These are phyloP conservation scores for Haliclona indistincta DNA, from an alignment of 37 sponge, comb jelly and placozoan species.

Conservation along the genomic window DNA sequence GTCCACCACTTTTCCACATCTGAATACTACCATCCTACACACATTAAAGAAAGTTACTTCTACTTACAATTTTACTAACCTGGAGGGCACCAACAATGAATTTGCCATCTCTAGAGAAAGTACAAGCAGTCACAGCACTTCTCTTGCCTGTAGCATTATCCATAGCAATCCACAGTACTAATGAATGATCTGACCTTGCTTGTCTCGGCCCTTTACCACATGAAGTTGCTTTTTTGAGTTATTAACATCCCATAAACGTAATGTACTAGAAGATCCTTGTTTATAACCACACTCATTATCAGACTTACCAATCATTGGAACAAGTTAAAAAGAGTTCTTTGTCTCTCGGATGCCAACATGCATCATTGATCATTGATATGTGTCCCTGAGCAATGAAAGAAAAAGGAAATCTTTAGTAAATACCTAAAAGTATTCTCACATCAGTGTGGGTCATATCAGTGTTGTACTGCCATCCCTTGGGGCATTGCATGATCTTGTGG, in stretches of 20 bases:
- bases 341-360: constrained; percentile 86
- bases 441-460: constrained; percentile 92
- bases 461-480: constrained; percentile 93
- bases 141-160: constrained; percentile 48
- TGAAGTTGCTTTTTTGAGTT: constrained; percentile 76
- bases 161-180: neutral
- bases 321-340: constrained; percentile 85
- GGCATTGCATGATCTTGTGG: constrained; percentile 66
- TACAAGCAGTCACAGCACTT: constrained; percentile 62
- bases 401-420: neutral
- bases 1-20: constrained; percentile 73
- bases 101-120: constrained; percentile 74
- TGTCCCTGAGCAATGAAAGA: constrained; percentile 54
- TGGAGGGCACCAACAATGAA: constrained; percentile 62
- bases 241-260: constrained; percentile 88
- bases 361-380: constrained; percentile 79
- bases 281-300: neutral
- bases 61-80: neutral
- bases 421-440: constrained; percentile 26
- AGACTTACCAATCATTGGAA: constrained; percentile 80
- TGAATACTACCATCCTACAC: constrained; percentile 74
- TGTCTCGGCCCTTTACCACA: constrained; percentile 79
- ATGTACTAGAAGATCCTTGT: constrained; percentile 36
- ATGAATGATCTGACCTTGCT: constrained; percentile 77
- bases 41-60: neutral